Base-by-base conservation (phyloP, 2,797 vertebrate genomes). In the Eupleurogrammus muticus region DNA sequence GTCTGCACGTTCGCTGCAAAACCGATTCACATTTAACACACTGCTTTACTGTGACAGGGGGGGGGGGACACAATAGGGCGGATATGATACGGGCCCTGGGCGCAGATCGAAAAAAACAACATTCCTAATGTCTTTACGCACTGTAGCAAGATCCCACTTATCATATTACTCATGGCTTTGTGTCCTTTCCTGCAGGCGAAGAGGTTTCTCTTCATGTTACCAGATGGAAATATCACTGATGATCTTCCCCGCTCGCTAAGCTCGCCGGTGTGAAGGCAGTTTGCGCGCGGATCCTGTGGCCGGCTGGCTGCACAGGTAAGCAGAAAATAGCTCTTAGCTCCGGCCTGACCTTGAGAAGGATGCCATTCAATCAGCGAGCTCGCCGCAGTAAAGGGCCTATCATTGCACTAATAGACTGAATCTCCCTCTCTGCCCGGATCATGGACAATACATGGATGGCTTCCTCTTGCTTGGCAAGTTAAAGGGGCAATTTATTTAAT, bases 251-350 rank as follows among this genome's bases (percentile, higher is more conserved):
- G 73, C 84, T 92, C 90, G 89, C 87, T 81, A 77, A 89, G 81
- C 82, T 67, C 20, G 52, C 79, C n/a, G 59, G 75, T 82, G 87
- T 80, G 83, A 83, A 89, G 88, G 82, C 87, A 79, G 90, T 89
- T 80, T 82, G 88, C 79, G 84, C 82, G 85, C 82, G 86, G 85
- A 88, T 89, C 81, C 79, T 70, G 86, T 86, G 86, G 85, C 86
- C 55, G 82, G 65, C 81, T 75, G 84, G 84, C 89, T 93, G 92
- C 92, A 90, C 91, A 93, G 92, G 92, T 92, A 91, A 92, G 91
- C 92, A 91, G 82, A 91, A 92, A 92, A 92, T 84, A 89, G 81
- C 90, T 92, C 82, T 90, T 84, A 91, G 88, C 89, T 82, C 49
- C 19, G 38, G 80, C 77, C 88, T 89, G 92, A 93, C 92, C 92